These are phyloP conservation scores for Zygogramma bicolorata DNA, from an alignment of 2,888 invertebrate species.

Conservation along the genomic window DNA sequence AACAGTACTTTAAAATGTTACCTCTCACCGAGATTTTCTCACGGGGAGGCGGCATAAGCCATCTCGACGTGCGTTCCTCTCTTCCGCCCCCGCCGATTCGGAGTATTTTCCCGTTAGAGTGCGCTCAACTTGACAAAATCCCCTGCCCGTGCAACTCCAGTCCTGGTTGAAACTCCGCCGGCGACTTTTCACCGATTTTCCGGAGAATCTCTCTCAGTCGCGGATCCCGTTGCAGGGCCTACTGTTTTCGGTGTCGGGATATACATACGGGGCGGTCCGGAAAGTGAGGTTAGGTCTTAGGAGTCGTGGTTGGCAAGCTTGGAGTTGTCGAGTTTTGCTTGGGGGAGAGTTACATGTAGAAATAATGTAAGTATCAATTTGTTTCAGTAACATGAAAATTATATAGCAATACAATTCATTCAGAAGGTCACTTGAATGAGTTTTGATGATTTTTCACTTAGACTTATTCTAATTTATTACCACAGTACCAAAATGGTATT, in stretches of 20 bases:
- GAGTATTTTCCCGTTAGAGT: slow-evolving; percentile 24
- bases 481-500: too few relatives aligned
- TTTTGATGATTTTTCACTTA: too few relatives aligned
- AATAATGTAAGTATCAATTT: background rate
- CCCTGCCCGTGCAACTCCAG: slow-evolving; percentile 28
- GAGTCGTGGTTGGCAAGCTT: background rate
- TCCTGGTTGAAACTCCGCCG: slow-evolving; percentile 25
- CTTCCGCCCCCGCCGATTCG: slow-evolving; percentile 25
- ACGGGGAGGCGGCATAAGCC: background rate
- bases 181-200: slow-evolving; percentile 12
- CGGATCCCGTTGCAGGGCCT: background rate
- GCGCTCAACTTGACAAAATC: slow-evolving; percentile 33
- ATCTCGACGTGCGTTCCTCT: slow-evolving; percentile 9
- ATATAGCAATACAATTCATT: too few relatives aligned
- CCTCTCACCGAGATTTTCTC: background rate
- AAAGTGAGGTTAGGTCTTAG: background rate
- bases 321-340: background rate
- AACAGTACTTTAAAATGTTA: too few relatives aligned
- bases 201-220: slow-evolving; percentile 26
- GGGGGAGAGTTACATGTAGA: background rate
- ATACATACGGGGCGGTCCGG: background rate
- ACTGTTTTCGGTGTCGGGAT: background rate
- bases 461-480: too few relatives aligned
- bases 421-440: too few relatives aligned
- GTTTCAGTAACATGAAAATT: too few relatives aligned